These are phyloP conservation scores for Ceyx melanurus DNA, from an alignment of 2,113 vertebrate genomes.

Conservation along the genomic window DNA sequence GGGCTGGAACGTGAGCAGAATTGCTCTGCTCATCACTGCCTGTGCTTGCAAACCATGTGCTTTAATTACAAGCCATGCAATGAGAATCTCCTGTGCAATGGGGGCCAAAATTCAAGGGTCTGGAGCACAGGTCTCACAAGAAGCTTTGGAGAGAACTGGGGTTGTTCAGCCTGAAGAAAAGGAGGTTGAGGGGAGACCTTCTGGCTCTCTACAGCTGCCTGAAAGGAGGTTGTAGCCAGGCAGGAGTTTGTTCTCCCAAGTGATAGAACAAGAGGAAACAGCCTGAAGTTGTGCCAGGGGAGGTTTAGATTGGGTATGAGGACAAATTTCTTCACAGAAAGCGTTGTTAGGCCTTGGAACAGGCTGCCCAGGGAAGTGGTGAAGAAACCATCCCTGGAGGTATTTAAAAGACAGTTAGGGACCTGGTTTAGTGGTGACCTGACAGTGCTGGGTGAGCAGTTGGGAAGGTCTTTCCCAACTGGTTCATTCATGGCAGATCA, in stretches of 20 bases:
- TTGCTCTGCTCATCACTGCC: not conserved
- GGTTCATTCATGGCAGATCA: not conserved
- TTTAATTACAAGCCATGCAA: constrained; percentile 1
- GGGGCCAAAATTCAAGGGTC: not conserved
- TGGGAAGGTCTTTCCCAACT: not conserved
- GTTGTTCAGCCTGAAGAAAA: not conserved
- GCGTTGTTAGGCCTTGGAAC: not conserved
- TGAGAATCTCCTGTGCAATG: not conserved
- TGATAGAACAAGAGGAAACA: not conserved
- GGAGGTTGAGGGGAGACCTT: not conserved
- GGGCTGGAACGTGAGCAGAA: not conserved
- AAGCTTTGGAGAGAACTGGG: not conserved
- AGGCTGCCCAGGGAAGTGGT: not conserved
- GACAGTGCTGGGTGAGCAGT: not conserved
- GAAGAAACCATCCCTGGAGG: not conserved
- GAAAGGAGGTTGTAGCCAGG: not conserved
- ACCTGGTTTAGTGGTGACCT: not conserved
- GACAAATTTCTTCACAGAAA: not conserved
- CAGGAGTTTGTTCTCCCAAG: not conserved
- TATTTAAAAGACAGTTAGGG: not conserved
- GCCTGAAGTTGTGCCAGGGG: not conserved
- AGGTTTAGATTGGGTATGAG: not conserved
- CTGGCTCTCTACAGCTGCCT: not conserved
- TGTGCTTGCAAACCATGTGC: not conserved
- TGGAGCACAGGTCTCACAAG: not conserved